Evolutionary conservation across 2,797 vertebrate species (phyloP).

Genomic region (Channallabes apus): DNA sequence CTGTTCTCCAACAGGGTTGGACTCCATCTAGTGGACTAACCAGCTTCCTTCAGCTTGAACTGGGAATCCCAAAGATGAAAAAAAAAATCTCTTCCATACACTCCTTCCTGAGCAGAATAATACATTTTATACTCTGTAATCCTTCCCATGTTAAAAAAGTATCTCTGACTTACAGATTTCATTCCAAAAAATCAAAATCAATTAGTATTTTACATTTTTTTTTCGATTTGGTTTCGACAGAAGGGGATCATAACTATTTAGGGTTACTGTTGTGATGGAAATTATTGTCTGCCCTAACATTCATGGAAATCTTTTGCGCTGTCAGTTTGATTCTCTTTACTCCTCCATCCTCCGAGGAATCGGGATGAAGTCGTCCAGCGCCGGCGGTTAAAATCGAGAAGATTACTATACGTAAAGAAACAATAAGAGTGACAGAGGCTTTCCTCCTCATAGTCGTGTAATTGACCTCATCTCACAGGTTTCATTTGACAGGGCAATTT

Average conservation of each 20-base stretch:
- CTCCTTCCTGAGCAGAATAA: constrained; percentile 30
- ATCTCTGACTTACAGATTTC: constrained; percentile 18
- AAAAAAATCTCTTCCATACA: neutral
- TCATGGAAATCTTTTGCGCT: constrained; percentile 78
- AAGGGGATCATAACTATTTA: constrained; percentile 66
- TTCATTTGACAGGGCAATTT: constrained; percentile 84
- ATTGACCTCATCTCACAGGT: constrained; percentile 79
- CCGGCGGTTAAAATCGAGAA: constrained; percentile 71
- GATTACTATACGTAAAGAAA: constrained; percentile 83
- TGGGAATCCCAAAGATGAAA: constrained; percentile 29
- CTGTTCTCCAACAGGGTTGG: constrained; percentile 76
- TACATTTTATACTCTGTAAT: constrained; percentile 34
- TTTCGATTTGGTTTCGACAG: constrained; percentile 44
- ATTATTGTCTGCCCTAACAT: constrained; percentile 70
- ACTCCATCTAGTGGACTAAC: constrained; percentile 80
- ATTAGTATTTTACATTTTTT: constrained; percentile 17
- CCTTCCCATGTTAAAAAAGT: constrained; percentile 14
- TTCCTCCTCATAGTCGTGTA: constrained; percentile 73
- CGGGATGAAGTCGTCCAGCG: constrained; percentile 74
- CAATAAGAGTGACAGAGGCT: constrained; percentile 74
- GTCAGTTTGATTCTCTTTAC: constrained; percentile 77
- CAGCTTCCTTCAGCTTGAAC: constrained; percentile 62
- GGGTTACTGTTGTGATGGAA: constrained; percentile 62
- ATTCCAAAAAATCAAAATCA: constrained; percentile 22
- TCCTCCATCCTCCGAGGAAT: constrained; percentile 65